Percentiles rank a stretch among this genome's conserved stretches.
Conservation (phyloP, 2,797 vertebrate genomes). For the Crocidura indochinensis region DNA sequence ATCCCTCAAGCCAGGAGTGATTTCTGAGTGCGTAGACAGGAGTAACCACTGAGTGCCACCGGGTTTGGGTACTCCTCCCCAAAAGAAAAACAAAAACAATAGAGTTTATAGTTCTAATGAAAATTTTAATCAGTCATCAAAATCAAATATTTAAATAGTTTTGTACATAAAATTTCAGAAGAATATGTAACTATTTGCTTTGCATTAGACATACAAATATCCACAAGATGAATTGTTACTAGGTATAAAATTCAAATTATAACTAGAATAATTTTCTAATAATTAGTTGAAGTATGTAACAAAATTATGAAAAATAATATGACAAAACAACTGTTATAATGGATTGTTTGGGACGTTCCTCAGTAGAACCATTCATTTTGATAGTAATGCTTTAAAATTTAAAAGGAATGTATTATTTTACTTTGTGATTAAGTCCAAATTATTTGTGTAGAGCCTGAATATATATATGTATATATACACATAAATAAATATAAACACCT, state of each 20-base stretch:
- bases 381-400: background rate
- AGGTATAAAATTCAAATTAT: constrained; percentile 53
- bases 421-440: background rate
- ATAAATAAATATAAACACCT: no score
- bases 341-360: constrained; percentile 13
- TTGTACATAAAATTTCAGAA: constrained; percentile 14
- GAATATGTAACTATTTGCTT: constrained; percentile 26
- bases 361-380: no score
- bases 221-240: constrained; percentile 29
- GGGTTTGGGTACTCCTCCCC: no score
- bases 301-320: constrained; percentile 4
- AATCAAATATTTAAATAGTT: constrained; percentile 29
- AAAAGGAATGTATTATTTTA: constrained; percentile 6
- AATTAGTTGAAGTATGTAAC: background rate
- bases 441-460: background rate
- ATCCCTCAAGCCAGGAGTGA: no score
- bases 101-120: constrained; percentile 15
- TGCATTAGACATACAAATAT: background rate
- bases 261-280: no score
- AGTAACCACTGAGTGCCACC: no score
- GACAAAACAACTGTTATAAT: constrained; percentile 20
- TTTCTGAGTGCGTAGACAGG: no score
- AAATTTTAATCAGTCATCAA: constrained; percentile 31
- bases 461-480: no score
- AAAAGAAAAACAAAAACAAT: no score